Evolutionary conservation across 2,888 invertebrate genomes (phyloP), one percentile per base, ranked within the genome.

Genomic region (Keiferia lycopersicella): DNA sequence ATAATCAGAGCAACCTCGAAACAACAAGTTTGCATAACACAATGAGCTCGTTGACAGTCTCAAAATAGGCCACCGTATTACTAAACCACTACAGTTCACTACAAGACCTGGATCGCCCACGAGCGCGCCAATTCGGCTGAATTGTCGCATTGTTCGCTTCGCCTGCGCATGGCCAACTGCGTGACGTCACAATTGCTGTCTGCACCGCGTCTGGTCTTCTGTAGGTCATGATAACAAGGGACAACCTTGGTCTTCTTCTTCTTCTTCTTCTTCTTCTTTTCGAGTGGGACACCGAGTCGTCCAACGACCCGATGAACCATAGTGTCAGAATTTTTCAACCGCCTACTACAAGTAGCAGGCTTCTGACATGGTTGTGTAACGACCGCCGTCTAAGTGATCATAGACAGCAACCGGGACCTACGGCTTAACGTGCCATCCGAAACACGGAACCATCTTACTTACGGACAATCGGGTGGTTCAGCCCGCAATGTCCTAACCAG

Each of bases 121-220:
- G 78, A 82, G 69, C 82, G 83, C 79, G 81, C 85, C 85, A 86
- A 86, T 86, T 87, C 80, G 83, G 77, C 77, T 84, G 84, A 84
- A 88, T 86, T 87, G 88, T 84, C 82, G 81, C 84, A 88, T 90
- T 91, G 88, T 88, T 82, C 81, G 79, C 69, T 69, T 72, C 74
- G 78, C 71, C 71, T 74, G 76, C 76, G 80, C 76, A 78, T 83
- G 84, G 82, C 81, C 79, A 34, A 34, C 34, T 34, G 79, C 79
- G 80, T 69, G 70, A 80, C 86, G 88, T 88, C 87, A 90, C 85
- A 89, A 88, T 87, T 77, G 79, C 78, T 75, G 90, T 91, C 90
- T 91, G 83, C 83, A 78, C 74, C 71, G 74, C 77, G 91, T 91
- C 90, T 91, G 75, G 84, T 82, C 71, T 22, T 53, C 51, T 53